Evolutionary conservation across 2,888 invertebrate genomes (phyloP), one percentile per base, ranked within the genome.

Genomic region (Pyrgus malvae): DNA sequence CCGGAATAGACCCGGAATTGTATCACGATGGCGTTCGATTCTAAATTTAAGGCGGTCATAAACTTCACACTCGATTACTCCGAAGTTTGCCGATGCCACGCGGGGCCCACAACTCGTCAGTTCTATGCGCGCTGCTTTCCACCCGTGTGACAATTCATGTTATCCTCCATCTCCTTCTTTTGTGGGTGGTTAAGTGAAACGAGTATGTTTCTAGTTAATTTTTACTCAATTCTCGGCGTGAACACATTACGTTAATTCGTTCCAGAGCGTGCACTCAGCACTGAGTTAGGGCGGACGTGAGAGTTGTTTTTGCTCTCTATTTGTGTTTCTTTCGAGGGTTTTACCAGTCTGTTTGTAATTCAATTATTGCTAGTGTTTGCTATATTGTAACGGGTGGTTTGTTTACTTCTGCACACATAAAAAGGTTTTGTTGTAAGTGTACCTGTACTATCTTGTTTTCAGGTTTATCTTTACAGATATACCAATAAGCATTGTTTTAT

Each of bases 171-270:
- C 62, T 61, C 58, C 49, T 48, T 61, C 62, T 48, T 58, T 55
- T 42, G 45, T 37, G 12, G 48, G 33, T 42, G 48, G 38, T 35
- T 42, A 60, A 62, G 56, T 49, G 63, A 66, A 40, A 48, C 12
- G 29, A 16, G 48, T 29, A 29, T 38, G 17, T 48, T 29, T 48
- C 21, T 48, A 53, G 68, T 70, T 70, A 72, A 76, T 78, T 76
- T 77, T 73, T 69, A 69, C 69, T 72, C 71, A 69, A 72, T 78
- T 70, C 69, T 69, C 71, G 59, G 60, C 62, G 63, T 59, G 68
- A 74, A 70, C 71, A 71, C 69, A 73, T 80, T 77, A 74, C 67
- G 74, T 74, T 80, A 79, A 78, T 79, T 79, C 70, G 70, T 67
- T 69, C 59, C 66, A 66, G 68, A 62, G 59, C 68, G 63, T 70